Percentiles rank a stretch among this genome's conserved stretches.
Evolutionary conservation across 2,888 invertebrate species (phyloP).

Genomic region (Agriopis leucophaearia): DNA sequence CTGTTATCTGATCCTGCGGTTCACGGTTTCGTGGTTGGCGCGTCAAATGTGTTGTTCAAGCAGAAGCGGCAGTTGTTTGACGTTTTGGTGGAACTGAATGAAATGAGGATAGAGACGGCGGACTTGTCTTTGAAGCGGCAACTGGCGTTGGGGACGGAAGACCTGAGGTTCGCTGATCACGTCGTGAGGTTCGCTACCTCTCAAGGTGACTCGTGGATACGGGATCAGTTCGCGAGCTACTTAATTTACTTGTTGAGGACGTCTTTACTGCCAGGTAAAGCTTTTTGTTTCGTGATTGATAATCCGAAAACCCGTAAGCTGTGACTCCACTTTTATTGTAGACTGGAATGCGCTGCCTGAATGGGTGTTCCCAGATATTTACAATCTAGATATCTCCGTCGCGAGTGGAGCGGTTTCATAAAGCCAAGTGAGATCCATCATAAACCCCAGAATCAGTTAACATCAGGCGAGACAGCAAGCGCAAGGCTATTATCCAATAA

Average conservation of each 20-base stretch:
- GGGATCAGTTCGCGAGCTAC: constrained; percentile 96
- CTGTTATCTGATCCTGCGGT: constrained; percentile 95
- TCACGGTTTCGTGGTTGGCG: constrained; percentile 95
- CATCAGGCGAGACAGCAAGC: no score
- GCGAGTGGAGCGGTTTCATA: no score
- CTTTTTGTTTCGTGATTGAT: not conserved
- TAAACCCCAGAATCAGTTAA: no score
- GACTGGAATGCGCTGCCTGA: no score
- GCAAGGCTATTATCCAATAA: no score
- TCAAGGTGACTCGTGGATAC: constrained; percentile 98
- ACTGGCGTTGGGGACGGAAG: constrained; percentile 96
- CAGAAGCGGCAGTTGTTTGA: constrained; percentile 97
- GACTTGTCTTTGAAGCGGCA: constrained; percentile 93
- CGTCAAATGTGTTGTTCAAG: constrained; percentile 99
- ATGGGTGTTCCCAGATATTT: no score
- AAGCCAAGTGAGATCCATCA: no score
- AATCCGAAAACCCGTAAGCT: not conserved
- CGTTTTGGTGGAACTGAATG: constrained; percentile 95
- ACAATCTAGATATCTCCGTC: no score
- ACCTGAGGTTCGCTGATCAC: constrained; percentile 97
- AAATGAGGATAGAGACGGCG: constrained; percentile 93
- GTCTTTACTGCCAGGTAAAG: constrained; percentile 89
- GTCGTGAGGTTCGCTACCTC: constrained; percentile 90
- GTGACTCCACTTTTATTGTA: not conserved
- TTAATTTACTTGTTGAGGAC: constrained; percentile 93